phyloP scores from a whole-genome alignment of 2,113 vertebrate species.

The Scophthalmus maximus region DNA sequence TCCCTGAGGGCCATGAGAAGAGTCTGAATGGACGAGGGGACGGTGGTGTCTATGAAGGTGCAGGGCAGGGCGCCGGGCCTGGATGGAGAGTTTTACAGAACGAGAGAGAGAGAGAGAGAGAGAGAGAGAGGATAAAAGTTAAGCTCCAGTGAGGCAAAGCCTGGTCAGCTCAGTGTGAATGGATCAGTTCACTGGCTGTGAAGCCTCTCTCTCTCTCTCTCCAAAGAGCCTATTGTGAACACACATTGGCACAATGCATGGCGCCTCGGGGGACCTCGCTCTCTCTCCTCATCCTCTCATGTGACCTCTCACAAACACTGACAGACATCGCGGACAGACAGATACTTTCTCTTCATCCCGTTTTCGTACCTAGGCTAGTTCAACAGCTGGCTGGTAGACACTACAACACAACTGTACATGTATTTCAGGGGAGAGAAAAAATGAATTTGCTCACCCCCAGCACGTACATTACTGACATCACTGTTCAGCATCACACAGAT shows the following conservation, averaged over 20 bases:
- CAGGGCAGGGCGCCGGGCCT: conserved; percentile 14
- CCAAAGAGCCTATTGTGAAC: conserved; percentile 74
- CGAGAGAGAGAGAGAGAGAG: conserved; percentile 35
- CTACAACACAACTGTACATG: conserved; percentile 2
- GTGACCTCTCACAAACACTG: conserved; percentile 59
- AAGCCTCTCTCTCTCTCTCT: conserved; percentile 68
- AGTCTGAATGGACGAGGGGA: conserved; percentile 31
- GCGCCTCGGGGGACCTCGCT: conserved; percentile 67
- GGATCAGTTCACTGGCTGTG: conserved; percentile 66
- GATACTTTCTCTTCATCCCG: conserved; percentile 40
- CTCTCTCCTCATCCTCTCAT: conserved; percentile 58
- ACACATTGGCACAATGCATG: conserved; percentile 65
- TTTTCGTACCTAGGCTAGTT: conserved; percentile 47
- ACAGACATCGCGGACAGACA: conserved; percentile 35
- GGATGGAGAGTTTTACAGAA: conserved; percentile 41
- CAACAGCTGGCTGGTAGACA: conserved; percentile 22
- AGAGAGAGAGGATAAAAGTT: conserved; percentile 56
- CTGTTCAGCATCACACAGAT: conserved; percentile 42
- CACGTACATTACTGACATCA: conserved; percentile 48
- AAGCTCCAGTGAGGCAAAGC: conserved; percentile 60
- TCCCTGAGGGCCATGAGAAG: conserved; percentile 37
- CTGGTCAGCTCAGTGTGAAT: conserved; percentile 61
- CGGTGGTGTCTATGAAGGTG: conserved; percentile 44
- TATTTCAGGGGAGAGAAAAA: not conserved
- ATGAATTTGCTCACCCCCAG: conserved; percentile 29